Evolutionary conservation across 2,888 invertebrate species (phyloP).

Genomic region (Tanypteryx hageni): DNA sequence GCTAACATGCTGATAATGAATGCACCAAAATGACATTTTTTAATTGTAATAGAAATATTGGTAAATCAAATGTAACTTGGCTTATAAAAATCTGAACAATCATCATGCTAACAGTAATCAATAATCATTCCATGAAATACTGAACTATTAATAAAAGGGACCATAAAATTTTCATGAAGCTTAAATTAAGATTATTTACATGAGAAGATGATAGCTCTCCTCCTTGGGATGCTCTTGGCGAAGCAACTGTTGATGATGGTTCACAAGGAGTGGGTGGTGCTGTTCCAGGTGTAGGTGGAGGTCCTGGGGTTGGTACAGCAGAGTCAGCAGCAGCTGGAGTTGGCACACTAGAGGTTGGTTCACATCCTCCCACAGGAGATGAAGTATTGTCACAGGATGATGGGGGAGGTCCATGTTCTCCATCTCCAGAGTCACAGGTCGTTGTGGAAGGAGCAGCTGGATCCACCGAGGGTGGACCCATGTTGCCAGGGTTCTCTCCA

Average conservation of each 20-base stretch:
- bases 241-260: conserved; percentile 56
- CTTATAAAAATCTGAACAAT: neutral
- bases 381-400: conserved; percentile 50
- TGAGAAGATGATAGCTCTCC: conserved; percentile 62
- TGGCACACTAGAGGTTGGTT: conserved; percentile 50
- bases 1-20: too few species aligned
- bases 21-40: too few species aligned
- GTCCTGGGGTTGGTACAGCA: conserved; percentile 65
- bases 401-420: conserved; percentile 42
- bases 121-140: neutral
- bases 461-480: conserved; percentile 53
- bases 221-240: conserved; percentile 62
- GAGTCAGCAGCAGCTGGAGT: conserved; percentile 46
- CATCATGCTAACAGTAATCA: neutral
- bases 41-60: neutral
- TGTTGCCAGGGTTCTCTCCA: conserved; percentile 39
- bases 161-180: neutral
- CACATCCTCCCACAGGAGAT: conserved; percentile 47
- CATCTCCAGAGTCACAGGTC: conserved; percentile 41
- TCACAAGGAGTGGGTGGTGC: conserved; percentile 61
- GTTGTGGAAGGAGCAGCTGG: conserved; percentile 50
- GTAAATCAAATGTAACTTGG: neutral
- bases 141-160: neutral
- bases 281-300: conserved; percentile 62
- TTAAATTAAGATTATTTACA: conserved; percentile 61